These are phyloP conservation scores for Hanleya hanleyi DNA, from an alignment of 2,888 invertebrate genomes.

Conservation along the genomic window DNA sequence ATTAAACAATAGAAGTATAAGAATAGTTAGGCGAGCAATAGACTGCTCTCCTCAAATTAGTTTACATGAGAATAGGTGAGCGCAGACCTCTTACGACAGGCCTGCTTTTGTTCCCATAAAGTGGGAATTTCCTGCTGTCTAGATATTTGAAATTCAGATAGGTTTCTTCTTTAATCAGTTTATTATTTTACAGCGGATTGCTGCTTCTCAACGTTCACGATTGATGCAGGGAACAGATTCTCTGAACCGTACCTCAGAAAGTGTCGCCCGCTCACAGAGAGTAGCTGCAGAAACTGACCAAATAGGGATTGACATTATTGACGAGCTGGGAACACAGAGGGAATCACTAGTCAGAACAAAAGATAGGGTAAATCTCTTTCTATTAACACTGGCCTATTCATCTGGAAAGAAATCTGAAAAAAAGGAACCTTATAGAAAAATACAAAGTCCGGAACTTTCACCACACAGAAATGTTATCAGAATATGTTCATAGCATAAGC, in stretches of 20 bases:
- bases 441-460: no score
- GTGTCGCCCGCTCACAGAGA: slow-evolving; percentile 80
- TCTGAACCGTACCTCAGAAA: slow-evolving; percentile 66
- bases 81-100: no score
- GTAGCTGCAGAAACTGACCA: slow-evolving; percentile 87
- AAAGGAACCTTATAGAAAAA: no score
- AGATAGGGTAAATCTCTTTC: slow-evolving; percentile 74
- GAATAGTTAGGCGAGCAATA: no score
- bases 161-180: neutral
- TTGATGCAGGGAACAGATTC: slow-evolving; percentile 69
- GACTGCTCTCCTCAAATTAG: no score
- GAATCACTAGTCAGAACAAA: slow-evolving; percentile 81
- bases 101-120: neutral
- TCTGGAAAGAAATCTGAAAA: no score
- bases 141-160: neutral
- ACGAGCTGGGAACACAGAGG: slow-evolving; percentile 84
- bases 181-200: slow-evolving; percentile 45
- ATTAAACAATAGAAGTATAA: no score
- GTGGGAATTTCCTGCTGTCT: neutral
- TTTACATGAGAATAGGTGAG: no score
- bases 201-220: slow-evolving; percentile 61
- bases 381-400: no score
- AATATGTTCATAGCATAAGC: no score
- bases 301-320: slow-evolving; percentile 84
- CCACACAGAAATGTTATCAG: no score